Conservation (phyloP, 2,888 invertebrate genomes). For the Ormyrus rosae region DNA sequence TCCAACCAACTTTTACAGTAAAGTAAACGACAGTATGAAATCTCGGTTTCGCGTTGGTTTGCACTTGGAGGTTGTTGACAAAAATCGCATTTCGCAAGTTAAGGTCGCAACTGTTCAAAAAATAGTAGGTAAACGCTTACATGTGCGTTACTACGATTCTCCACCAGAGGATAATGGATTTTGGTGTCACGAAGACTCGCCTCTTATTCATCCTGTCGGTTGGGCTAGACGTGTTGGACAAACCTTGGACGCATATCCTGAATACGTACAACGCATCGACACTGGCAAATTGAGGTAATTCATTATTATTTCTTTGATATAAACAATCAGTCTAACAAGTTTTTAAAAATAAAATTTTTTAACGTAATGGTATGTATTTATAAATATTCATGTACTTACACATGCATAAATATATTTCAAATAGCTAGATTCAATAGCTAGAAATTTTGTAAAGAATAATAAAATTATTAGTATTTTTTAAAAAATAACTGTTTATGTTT, state of each 20-base stretch:
- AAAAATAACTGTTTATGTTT: too few species aligned
- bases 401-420: not conserved
- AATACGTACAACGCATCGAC: slow-evolving; percentile 85
- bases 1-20: slow-evolving; percentile 93
- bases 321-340: not conserved
- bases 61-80: slow-evolving; percentile 95
- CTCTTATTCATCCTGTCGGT: slow-evolving; percentile 96
- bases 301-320: not conserved
- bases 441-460: not conserved
- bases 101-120: slow-evolving; percentile 93
- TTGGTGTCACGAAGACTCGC: slow-evolving; percentile 98
- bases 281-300: slow-evolving; percentile 79
- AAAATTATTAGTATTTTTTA: not conserved
- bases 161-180: slow-evolving; percentile 90
- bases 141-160: slow-evolving; percentile 92
- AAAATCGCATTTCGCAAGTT: slow-evolving; percentile 95
- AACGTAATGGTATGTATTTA: not conserved
- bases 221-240: slow-evolving; percentile 96
- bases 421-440: not conserved
- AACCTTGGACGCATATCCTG: slow-evolving; percentile 88
- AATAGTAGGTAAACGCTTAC: slow-evolving; percentile 93
- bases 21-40: slow-evolving; percentile 89
- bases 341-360: not conserved
- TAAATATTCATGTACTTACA: not conserved
- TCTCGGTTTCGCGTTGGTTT: slow-evolving; percentile 90